phyloP scores from a whole-genome alignment of 2,888 invertebrate genomes.

The Agrenia bidenticulata region DNA sequence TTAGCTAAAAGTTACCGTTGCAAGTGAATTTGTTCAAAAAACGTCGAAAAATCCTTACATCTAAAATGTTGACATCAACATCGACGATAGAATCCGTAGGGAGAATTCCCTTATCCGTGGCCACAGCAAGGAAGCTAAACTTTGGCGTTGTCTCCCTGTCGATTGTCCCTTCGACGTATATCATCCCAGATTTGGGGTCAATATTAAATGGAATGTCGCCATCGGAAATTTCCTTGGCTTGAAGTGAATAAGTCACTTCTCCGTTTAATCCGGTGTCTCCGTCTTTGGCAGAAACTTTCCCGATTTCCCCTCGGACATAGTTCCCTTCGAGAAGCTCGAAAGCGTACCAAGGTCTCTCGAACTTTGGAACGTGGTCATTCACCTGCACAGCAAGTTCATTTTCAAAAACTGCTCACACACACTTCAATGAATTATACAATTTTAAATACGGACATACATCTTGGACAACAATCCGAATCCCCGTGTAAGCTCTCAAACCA shows the following conservation, averaged over 20 bases:
- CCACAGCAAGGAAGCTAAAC: conserved; percentile 71
- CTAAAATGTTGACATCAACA: conserved; percentile 77
- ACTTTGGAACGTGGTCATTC: conserved; percentile 80
- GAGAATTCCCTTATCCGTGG: conserved; percentile 71
- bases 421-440: neutral
- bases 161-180: conserved; percentile 72
- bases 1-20: neutral
- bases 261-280: conserved; percentile 78
- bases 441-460: conserved; percentile 57
- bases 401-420: too few species aligned
- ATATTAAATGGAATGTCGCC: conserved; percentile 68
- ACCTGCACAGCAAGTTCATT: conserved; percentile 56
- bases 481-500: conserved; percentile 69
- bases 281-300: conserved; percentile 75
- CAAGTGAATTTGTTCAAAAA: too few species aligned
- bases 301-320: conserved; percentile 70
- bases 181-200: conserved; percentile 67
- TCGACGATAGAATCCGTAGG: conserved; percentile 64
- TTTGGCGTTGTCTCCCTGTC: conserved; percentile 71
- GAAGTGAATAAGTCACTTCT: conserved; percentile 68
- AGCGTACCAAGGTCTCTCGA: conserved; percentile 77
- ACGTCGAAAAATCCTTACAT: conserved; percentile 59
- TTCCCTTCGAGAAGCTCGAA: conserved; percentile 79
- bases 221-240: conserved; percentile 54
- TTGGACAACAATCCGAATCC: conserved; percentile 70